These are phyloP conservation scores for Poecilobothrus nobilitatus DNA, from an alignment of 2,888 invertebrate species.

Conservation along the genomic window DNA sequence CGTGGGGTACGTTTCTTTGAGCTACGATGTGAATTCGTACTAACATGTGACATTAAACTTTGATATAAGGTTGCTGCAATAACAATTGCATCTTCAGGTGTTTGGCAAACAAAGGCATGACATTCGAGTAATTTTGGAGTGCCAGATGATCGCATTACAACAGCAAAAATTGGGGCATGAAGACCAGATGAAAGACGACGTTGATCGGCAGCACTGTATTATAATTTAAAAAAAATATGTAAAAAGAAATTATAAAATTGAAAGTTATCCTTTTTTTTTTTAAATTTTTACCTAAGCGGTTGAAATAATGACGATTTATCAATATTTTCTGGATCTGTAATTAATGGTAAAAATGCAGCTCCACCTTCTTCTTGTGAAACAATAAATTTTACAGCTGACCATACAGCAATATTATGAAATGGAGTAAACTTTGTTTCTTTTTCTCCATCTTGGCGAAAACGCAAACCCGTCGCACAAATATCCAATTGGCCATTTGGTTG, in stretches of 20 bases:
- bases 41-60: conserved; percentile 74
- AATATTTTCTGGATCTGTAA: conserved; percentile 71
- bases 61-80: conserved; percentile 87
- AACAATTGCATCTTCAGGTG: conserved; percentile 83
- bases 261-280: background rate
- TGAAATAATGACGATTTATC: conserved; percentile 62
- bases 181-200: conserved; percentile 45
- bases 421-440: conserved; percentile 55
- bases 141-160: conserved; percentile 73
- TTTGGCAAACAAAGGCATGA: conserved; percentile 83
- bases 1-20: conserved; percentile 50
- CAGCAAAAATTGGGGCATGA: conserved; percentile 80
- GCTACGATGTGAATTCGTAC: conserved; percentile 44
- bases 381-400: conserved; percentile 84
- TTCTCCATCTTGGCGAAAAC: conserved; percentile 45
- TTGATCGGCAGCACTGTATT: conserved; percentile 37
- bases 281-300: conserved; percentile 36
- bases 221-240: conserved; percentile 7
- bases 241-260: background rate
- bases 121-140: conserved; percentile 75
- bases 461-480: conserved; percentile 52
- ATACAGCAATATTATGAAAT: conserved; percentile 84
- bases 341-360: conserved; percentile 72
- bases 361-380: conserved; percentile 55
- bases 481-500: conserved; percentile 28